A percentile compares a stretch with the other conserved stretches of the same genome.
Evolutionary conservation across 2,888 invertebrate species (phyloP).

Genomic region (Thereva unica): DNA sequence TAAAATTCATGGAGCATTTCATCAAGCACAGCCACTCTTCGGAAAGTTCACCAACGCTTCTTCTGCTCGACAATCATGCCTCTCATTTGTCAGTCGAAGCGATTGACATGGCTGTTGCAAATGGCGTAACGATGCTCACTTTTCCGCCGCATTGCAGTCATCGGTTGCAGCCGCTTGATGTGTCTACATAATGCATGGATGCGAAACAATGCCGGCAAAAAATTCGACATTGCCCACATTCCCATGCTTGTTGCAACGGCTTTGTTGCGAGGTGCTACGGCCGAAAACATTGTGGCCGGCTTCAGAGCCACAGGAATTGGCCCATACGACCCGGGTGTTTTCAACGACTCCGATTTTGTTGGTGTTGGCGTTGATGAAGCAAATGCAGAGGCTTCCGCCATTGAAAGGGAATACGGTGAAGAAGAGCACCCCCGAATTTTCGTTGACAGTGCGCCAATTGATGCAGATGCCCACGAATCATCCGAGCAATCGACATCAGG

Average conservation of each 20-base stretch:
- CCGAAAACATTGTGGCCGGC: constrained; percentile 30
- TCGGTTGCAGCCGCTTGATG: constrained; percentile 10
- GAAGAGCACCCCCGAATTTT: constrained; percentile 30
- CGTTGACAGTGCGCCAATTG: constrained; percentile 23
- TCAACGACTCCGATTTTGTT: constrained; percentile 41
- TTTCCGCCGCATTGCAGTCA: constrained; percentile 45
- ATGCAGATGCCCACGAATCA: constrained; percentile 16
- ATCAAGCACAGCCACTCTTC: constrained; percentile 34
- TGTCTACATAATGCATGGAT: constrained; percentile 18
- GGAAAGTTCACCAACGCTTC: constrained; percentile 35
- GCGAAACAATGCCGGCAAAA: constrained; percentile 39
- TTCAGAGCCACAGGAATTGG: constrained; percentile 40
- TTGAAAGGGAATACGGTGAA: constrained; percentile 23
- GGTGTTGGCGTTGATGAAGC: constrained; percentile 38
- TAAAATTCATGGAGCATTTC: constrained; percentile 38
- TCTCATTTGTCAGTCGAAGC: constrained; percentile 44
- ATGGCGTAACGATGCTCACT: constrained; percentile 43
- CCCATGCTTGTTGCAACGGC: constrained; percentile 44
- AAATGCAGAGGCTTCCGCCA: neutral
- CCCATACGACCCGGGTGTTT: constrained; percentile 41
- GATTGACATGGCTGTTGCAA: constrained; percentile 45
- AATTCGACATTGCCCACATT: constrained; percentile 40
- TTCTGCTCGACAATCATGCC: constrained; percentile 43
- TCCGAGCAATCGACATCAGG: constrained; percentile 11
- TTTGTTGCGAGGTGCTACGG: constrained; percentile 34